These are phyloP conservation scores for Geococcyx californianus DNA, from an alignment of 2,113 vertebrate genomes.

Conservation along the genomic window DNA sequence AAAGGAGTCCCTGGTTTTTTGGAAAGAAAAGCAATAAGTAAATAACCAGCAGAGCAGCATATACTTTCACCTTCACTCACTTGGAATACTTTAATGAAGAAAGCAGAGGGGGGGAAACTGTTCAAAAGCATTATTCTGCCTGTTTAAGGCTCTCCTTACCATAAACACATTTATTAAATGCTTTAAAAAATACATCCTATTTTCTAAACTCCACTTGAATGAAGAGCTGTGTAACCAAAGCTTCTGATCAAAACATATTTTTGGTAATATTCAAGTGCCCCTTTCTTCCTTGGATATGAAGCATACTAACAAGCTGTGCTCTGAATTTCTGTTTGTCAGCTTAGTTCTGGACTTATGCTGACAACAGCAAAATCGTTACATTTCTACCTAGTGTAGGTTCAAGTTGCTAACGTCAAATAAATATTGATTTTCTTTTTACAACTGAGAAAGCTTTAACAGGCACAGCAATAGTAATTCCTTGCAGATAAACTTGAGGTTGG, in stretches of 20 bases:
- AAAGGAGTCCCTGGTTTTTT: neutral
- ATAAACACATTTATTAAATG: neutral
- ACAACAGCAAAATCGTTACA: slow-evolving; percentile 28
- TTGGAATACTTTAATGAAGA: neutral
- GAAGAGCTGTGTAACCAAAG: neutral
- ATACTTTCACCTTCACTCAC: neutral
- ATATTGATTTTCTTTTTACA: slow-evolving; percentile 50
- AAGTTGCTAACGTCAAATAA: slow-evolving; percentile 29
- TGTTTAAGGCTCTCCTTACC: neutral
- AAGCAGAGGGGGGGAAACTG: neutral
- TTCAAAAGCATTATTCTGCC: neutral
- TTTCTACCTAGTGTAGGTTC: neutral
- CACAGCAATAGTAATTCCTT: neutral
- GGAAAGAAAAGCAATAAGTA: neutral
- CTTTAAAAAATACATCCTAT: neutral
- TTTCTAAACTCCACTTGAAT: neutral
- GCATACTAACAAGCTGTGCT: neutral
- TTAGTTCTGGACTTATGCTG: neutral
- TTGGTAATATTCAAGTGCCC: neutral
- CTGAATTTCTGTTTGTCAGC: slow-evolving; percentile 21
- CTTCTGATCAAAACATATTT: neutral
- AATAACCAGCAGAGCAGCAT: neutral
- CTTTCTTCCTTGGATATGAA: neutral
- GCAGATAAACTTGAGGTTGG: neutral
- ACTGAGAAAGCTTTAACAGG: slow-evolving; percentile 21